A percentile compares a stretch with the other conserved stretches of the same genome.
Conservation (phyloP, 2,888 invertebrate genomes). For the Litoditis marina region DNA sequence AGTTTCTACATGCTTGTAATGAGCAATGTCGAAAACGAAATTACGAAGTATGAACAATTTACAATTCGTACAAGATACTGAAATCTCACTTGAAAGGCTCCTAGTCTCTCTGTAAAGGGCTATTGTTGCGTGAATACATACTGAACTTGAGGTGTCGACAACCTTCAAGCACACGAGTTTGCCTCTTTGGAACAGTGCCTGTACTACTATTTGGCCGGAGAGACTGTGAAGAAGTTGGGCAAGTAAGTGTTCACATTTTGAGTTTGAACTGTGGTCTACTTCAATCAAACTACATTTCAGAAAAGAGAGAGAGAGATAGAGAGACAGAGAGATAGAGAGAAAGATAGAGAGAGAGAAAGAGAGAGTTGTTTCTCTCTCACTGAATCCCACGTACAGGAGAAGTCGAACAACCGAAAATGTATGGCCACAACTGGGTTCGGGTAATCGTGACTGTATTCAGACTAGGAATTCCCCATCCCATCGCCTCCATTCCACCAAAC, state of each 20-base stretch:
- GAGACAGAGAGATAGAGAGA: no score
- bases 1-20: no score
- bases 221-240: slow-evolving; percentile 41
- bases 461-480: slow-evolving; percentile 53
- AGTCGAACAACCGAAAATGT: no score
- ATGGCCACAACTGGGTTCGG: no score
- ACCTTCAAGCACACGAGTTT: slow-evolving; percentile 49
- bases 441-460: slow-evolving; percentile 18
- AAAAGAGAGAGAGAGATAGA: no score
- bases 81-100: slow-evolving; percentile 9
- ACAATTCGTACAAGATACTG: slow-evolving; percentile 11
- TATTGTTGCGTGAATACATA: background rate
- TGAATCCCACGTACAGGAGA: no score
- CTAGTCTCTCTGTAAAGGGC: background rate
- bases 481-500: slow-evolving; percentile 59
- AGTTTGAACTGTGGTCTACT: no score
- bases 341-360: no score
- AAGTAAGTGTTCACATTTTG: slow-evolving; percentile 9
- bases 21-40: no score
- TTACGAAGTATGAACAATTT: no score
- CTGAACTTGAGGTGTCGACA: slow-evolving; percentile 10
- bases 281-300: background rate
- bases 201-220: slow-evolving; percentile 59
- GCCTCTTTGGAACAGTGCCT: slow-evolving; percentile 58
- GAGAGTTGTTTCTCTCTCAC: no score